Conservation (phyloP, 2,113 vertebrate genomes). For the Anhinga rufa region DNA sequence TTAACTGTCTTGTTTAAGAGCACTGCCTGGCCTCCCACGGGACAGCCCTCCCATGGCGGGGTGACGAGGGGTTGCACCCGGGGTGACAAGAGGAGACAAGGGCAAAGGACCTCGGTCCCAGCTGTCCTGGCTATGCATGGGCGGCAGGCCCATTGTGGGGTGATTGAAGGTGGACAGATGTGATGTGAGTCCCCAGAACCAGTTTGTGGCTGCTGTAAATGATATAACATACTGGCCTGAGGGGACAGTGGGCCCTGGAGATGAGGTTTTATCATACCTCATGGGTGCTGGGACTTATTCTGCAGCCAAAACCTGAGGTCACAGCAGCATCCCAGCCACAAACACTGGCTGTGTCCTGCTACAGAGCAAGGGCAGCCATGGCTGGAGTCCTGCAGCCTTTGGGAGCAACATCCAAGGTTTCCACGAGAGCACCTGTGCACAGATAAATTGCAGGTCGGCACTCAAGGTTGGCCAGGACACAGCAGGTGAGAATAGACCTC, state of each 20-base stretch:
- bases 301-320: not conserved
- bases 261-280: rapidly evolving
- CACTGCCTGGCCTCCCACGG: not conserved
- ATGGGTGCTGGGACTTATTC: not conserved
- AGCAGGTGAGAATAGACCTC: not conserved
- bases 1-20: not conserved
- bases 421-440: not conserved
- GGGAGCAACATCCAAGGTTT: not conserved
- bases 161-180: not conserved
- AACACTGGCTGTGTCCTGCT: not conserved
- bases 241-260: not conserved
- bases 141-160: rapidly evolving
- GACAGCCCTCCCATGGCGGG: rapidly evolving
- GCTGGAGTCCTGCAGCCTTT: not conserved
- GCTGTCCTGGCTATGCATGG: not conserved
- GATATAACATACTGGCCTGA: not conserved
- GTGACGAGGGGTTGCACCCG: rapidly evolving
- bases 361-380: not conserved
- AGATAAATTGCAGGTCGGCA: not conserved
- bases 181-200: rapidly evolving
- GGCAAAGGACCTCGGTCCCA: not conserved
- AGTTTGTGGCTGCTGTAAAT: not conserved
- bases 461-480: not conserved
- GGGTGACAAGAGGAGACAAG: not conserved
- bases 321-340: not conserved